Evolutionary conservation across 2,888 invertebrate species (phyloP), one percentile per base, ranked within the genome.

Genomic region (Eupithecia dodoneata): DNA sequence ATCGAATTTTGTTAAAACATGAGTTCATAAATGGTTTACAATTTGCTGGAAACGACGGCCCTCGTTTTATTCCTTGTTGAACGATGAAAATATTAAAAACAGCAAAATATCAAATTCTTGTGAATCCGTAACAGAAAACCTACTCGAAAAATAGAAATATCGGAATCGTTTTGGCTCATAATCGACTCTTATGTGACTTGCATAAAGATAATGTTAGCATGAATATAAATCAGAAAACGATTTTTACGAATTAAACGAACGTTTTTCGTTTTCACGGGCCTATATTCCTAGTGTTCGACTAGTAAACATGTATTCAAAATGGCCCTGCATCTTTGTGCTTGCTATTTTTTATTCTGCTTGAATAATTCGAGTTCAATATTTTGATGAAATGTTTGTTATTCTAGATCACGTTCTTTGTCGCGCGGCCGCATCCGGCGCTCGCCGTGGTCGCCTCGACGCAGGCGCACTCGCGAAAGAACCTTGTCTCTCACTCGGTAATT

Each of bases 391-490:
- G n/a, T 75, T 18, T 70, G 13, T 67, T 59, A 70, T 84, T 84
- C 41, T 92, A 97, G 97, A 89, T 97, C 97, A 81, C 96, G 97
- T 80, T 97, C 97, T 30, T 91, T 96, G 81, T 97, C 97, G 47
- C 96, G 90, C 91, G 96, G 90, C 84, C 96, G 87, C 86, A 89
- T 92, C 89, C 93, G 94, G 1, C 91, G 94, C 6, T 94, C 94
- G 79, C 94, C 94, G 52, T 93, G 93, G 93, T 94, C 94, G 49
- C 94, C 94, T 71, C 89, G 94, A 15, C 92, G 94, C 30, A 89
- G 93, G 7, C 93, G 94, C 74, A 88, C 93, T 15, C 89, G 94
- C 2, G 94, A 94, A 42, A 84, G 94, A 67, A 91, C 93, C 4
- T 81, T 95, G 70, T 94, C 95, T 0, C 85, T 94, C 63, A 92